A percentile compares a stretch with the other conserved stretches of the same genome.
Conservation (phyloP, 2,113 vertebrate species). For the Rhizomys pruinosus region DNA sequence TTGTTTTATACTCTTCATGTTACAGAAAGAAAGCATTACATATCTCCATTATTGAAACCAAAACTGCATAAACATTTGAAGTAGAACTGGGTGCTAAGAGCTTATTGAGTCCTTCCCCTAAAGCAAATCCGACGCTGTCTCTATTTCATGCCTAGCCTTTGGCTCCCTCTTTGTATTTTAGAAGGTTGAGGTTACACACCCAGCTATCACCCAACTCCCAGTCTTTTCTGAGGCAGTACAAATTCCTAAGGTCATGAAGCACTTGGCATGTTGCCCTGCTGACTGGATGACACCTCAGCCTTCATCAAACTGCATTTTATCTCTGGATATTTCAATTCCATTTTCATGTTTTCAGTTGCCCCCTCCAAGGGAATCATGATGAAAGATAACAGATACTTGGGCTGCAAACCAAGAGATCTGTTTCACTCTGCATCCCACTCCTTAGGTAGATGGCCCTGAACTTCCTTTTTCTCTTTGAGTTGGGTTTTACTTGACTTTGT, state of each 20-base stretch:
- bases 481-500: not conserved
- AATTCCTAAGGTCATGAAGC: not conserved
- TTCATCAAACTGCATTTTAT: not conserved
- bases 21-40: not conserved
- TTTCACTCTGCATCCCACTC: not conserved
- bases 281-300: not conserved
- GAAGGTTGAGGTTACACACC: not conserved
- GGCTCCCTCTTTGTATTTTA: not conserved
- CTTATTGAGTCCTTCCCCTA: not conserved
- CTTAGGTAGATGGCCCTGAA: not conserved
- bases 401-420: not conserved
- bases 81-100: not conserved
- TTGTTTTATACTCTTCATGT: not conserved
- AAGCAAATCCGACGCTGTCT: not conserved
- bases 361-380: not conserved
- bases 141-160: not conserved
- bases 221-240: not conserved
- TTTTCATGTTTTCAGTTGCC: not conserved
- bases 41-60: constrained; percentile 2
- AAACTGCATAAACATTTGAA: not conserved
- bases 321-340: not conserved
- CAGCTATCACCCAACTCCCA: not conserved
- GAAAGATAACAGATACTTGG: not conserved
- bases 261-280: not conserved
- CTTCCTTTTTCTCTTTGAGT: not conserved